phyloP scores from a whole-genome alignment of 2,797 vertebrate species.

The Dromococcyx pavoninus region DNA sequence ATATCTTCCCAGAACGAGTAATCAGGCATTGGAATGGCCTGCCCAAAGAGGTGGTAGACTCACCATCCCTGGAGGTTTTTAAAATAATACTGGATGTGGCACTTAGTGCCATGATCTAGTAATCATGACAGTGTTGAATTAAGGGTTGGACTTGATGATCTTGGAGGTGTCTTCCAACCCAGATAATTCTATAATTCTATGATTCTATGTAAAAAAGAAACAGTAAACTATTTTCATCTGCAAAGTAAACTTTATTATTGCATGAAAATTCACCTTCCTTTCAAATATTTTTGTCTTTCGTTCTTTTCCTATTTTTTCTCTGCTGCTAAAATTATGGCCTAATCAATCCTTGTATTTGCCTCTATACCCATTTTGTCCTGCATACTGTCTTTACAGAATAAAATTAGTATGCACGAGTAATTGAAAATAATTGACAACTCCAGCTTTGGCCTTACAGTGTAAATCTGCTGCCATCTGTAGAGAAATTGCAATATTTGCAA shows the following conservation, averaged over 20 bases:
- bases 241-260: background rate
- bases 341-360: background rate
- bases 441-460: constrained; percentile 3
- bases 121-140: no score
- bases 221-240: background rate
- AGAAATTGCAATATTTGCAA: background rate
- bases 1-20: no score
- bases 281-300: background rate
- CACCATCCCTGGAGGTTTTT: no score
- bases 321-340: background rate
- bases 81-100: no score
- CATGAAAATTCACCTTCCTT: background rate
- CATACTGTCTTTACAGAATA: background rate
- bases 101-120: no score
- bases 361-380: background rate
- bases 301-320: background rate
- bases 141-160: no score
- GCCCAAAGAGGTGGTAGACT: no score
- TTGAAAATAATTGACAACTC: constrained; percentile 24
- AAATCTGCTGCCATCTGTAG: constrained; percentile 79
- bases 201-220: background rate
- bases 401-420: background rate
- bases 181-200: no score
- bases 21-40: no score
- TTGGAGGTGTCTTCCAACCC: no score